Percentiles rank a stretch among this genome's conserved stretches.
These are phyloP conservation scores for Acleris literana DNA, from an alignment of 2,888 invertebrate species.

Conservation along the genomic window DNA sequence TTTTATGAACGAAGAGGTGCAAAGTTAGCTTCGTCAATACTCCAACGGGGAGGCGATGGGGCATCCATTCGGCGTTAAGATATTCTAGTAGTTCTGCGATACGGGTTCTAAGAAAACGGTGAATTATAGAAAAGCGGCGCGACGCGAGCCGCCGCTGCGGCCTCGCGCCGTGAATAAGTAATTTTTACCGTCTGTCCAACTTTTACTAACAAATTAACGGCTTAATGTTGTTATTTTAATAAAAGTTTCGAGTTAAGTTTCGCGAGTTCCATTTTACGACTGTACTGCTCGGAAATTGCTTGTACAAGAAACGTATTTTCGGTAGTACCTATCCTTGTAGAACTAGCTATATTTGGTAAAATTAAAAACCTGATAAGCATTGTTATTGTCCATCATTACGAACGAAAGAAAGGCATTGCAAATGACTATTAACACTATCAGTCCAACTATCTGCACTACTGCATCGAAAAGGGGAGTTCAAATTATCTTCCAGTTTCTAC, in stretches of 20 bases:
- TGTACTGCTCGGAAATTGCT: slow-evolving; percentile 61
- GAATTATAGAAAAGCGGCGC: slow-evolving; percentile 75
- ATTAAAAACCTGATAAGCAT: no score
- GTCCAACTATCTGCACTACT: no score
- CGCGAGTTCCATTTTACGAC: slow-evolving; percentile 75
- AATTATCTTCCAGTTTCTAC: no score
- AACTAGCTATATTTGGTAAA: no score
- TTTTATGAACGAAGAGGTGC: no score
- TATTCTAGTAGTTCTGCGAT: slow-evolving; percentile 34
- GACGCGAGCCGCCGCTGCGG: slow-evolving; percentile 59
- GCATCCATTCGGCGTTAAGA: no score
- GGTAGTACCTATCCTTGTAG: neutral
- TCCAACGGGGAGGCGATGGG: no score
- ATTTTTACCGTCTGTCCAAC: slow-evolving; percentile 79
- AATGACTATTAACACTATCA: no score
- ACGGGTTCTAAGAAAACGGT: slow-evolving; percentile 47
- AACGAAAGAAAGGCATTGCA: no score
- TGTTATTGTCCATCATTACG: no score
- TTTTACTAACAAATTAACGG: slow-evolving; percentile 82
- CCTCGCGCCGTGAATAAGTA: slow-evolving; percentile 77
- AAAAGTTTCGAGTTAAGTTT: slow-evolving; percentile 74
- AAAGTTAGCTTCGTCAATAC: no score
- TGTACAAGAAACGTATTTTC: slow-evolving; percentile 48
- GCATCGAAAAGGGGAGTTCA: no score
- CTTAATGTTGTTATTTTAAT: slow-evolving; percentile 81